These are phyloP conservation scores for Campoletis raptor DNA, from an alignment of 2,888 invertebrate genomes.

Conservation along the genomic window DNA sequence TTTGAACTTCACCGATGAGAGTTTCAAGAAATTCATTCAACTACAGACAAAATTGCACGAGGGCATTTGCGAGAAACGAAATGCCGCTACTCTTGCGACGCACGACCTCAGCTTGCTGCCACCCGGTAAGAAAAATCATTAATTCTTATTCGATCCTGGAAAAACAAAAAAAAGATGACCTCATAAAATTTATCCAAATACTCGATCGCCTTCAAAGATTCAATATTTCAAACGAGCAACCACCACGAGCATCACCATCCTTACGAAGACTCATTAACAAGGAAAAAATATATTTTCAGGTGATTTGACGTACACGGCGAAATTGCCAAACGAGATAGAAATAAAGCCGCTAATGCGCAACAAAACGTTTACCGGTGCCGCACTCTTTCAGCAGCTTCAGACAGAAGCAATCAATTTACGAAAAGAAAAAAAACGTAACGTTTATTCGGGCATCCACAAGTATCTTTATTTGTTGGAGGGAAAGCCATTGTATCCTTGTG, in stretches of 20 bases:
- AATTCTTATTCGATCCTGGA: conserved; percentile 35
- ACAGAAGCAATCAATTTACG: conserved; percentile 92
- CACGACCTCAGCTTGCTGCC: conserved; percentile 90
- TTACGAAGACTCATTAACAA: too few relatives aligned
- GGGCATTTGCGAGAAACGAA: conserved; percentile 91
- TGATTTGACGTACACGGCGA: conserved; percentile 89
- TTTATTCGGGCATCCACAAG: conserved; percentile 93
- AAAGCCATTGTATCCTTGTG: conserved; percentile 90
- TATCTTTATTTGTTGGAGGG: conserved; percentile 92
- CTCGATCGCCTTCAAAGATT: too few relatives aligned
- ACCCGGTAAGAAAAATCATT: conserved; percentile 84
- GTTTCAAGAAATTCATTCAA: conserved; percentile 92
- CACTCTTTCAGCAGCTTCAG: conserved; percentile 89
- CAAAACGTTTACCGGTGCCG: conserved; percentile 88
- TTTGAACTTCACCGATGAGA: conserved; percentile 87
- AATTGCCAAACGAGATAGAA: conserved; percentile 87
- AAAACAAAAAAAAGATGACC: too few relatives aligned
- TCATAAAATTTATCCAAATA: too few relatives aligned
- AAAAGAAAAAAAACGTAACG: conserved; percentile 93
- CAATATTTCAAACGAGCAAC: too few relatives aligned
- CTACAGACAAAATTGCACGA: conserved; percentile 92
- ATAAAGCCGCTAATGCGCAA: conserved; percentile 89
- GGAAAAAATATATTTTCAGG: conserved; percentile 82
- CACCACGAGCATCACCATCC: too few relatives aligned
- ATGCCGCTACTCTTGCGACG: conserved; percentile 92